A percentile compares a stretch with the other conserved stretches of the same genome.
phyloP scores from a whole-genome alignment of 2,888 invertebrate genomes.

The Cosmorhoe ocellata region DNA sequence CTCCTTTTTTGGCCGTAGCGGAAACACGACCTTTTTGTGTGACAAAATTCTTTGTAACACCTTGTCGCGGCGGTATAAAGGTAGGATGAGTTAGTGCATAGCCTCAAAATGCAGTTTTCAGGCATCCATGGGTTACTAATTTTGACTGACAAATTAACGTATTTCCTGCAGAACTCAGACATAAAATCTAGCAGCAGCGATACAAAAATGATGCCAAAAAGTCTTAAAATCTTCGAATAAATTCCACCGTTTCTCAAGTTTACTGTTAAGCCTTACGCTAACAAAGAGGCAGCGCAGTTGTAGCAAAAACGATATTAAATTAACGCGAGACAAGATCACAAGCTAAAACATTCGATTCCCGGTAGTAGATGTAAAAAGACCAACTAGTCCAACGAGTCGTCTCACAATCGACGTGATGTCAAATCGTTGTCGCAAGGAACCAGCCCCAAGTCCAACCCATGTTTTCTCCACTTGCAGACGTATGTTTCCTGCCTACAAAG shows the following conservation, averaged over 20 bases:
- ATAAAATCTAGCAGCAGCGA: too few species aligned
- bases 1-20: conserved; percentile 63
- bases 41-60: conserved; percentile 64
- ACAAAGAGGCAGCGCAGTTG: background rate
- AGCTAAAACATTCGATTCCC: conserved; percentile 67
- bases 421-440: conserved; percentile 77
- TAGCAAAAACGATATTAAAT: conserved; percentile 42
- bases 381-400: conserved; percentile 71
- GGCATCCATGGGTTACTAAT: too few species aligned
- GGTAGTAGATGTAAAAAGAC: conserved; percentile 64
- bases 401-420: conserved; percentile 79
- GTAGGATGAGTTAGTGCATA: too few species aligned
- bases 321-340: conserved; percentile 71
- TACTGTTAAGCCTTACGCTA: too few species aligned
- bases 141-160: too few species aligned
- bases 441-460: conserved; percentile 76
- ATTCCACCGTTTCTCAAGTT: too few species aligned
- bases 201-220: too few species aligned
- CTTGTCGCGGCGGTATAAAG: conserved; percentile 37
- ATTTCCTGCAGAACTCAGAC: too few species aligned
- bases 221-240: too few species aligned
- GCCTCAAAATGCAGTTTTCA: too few species aligned
- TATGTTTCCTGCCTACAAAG: conserved; percentile 99
- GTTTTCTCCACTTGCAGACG: conserved; percentile 90
- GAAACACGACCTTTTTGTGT: conserved; percentile 62